These are phyloP conservation scores for Bombyx mori DNA, from an alignment of 1,140 invertebrate species.

Conservation along the genomic window DNA sequence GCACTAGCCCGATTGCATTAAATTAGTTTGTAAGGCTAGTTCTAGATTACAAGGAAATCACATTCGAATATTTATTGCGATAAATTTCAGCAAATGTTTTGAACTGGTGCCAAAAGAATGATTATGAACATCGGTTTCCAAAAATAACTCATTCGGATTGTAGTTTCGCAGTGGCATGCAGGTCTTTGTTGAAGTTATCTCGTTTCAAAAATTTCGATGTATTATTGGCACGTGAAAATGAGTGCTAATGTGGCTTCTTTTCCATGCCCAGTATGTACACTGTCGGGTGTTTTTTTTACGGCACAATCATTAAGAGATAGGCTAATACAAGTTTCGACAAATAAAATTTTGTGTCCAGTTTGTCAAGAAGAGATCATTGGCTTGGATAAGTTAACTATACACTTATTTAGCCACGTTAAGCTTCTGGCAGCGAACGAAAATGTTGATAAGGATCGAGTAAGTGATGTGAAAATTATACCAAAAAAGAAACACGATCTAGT, in stretches of 20 bases:
- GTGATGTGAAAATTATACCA: constrained; percentile 17
- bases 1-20: too few relatives aligned
- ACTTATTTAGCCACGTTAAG: constrained; percentile 80
- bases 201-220: constrained; percentile 13
- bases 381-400: constrained; percentile 88
- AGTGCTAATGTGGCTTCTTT: constrained; percentile 74
- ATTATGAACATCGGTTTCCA: constrained; percentile 29
- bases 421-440: constrained; percentile 25
- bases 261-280: constrained; percentile 82
- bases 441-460: constrained; percentile 11
- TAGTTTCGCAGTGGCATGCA: constrained; percentile 43
- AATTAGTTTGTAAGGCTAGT: too few relatives aligned
- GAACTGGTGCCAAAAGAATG: constrained; percentile 57
- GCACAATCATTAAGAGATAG: constrained; percentile 79
- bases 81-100: constrained; percentile 29
- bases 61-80: too few relatives aligned
- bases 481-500: constrained; percentile 19
- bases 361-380: constrained; percentile 82
- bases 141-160: constrained; percentile 54
- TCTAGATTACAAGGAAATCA: too few relatives aligned
- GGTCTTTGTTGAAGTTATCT: constrained; percentile 16
- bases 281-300: constrained; percentile 77
- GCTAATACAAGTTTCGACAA: constrained; percentile 81
- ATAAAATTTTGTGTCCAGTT: constrained; percentile 81
- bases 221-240: constrained; percentile 26